Evolutionary conservation across 2,888 invertebrate species (phyloP), one percentile per base, ranked within the genome.

Genomic region (Drosophila macrothrix): DNA sequence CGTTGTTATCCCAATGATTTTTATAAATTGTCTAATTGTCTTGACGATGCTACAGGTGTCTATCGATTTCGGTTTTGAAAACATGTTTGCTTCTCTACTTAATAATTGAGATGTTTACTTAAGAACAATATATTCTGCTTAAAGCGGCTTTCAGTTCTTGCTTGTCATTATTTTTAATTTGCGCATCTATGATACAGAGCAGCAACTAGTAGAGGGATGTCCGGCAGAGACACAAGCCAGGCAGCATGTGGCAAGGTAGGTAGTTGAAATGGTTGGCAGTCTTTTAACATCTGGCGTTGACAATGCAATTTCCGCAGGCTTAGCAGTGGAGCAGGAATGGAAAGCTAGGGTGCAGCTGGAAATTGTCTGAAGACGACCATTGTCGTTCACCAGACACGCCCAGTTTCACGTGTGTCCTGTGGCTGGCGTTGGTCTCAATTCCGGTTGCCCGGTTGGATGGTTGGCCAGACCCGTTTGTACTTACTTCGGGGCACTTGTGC

Each of bases 231-330:
- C 59, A 33, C n/a, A n/a, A 37, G 63, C 14, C 28, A n/a, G 55
- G 16, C 61, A 62, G 43, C 29, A 61, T 6, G 31, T 46, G 16
- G 12, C 35, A 39, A 29, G 39, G 5, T 52, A 31, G 39, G 22
- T 19, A 64, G 56, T 33, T 35, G 52, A 69, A 59, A 59, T 54
- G 54, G 67, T 64, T 68, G 52, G 49, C 58, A 64, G 59, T 55
- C 68, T 67, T 50, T 28, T 25, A 80, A 61, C 73, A 80, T 83
- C 69, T 88, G 85, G 76, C 85, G 79, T 79, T 85, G 85, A 85
- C 85, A 85, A 88, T 83, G 88, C 88, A 85, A 85, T 85, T 85
- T 85, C 88, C 85, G 85, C 67, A 37, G 61, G 71, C 73, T 76
- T 66, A 76, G 71, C 72, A 76, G 33, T 4, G 33, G 14, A 35